phyloP scores from a whole-genome alignment of 2,888 invertebrate genomes.

The Lordiphosa andalusiaca region DNA sequence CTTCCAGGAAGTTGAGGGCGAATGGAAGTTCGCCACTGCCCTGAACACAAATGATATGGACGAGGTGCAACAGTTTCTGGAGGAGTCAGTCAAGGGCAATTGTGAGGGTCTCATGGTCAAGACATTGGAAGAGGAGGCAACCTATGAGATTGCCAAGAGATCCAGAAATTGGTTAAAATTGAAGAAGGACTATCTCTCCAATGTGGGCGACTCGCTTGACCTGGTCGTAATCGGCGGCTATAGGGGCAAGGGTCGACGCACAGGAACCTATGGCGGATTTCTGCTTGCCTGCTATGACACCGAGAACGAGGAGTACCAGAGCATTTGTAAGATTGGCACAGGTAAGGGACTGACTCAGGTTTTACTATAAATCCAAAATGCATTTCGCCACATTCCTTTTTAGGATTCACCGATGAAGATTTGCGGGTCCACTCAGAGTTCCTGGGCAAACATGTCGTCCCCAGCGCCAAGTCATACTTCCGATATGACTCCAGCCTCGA shows the following conservation, averaged over 20 bases:
- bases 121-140: slow-evolving; percentile 90
- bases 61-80: slow-evolving; percentile 95
- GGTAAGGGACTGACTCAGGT: slow-evolving; percentile 47
- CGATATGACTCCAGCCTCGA: slow-evolving; percentile 86
- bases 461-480: slow-evolving; percentile 89
- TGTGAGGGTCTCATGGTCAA: slow-evolving; percentile 99
- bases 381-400: slow-evolving; percentile 66
- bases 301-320: slow-evolving; percentile 94
- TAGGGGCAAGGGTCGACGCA: slow-evolving; percentile 94
- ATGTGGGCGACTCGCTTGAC: slow-evolving; percentile 97
- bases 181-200: slow-evolving; percentile 98
- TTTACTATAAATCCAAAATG: not conserved
- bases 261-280: slow-evolving; percentile 96
- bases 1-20: slow-evolving; percentile 87
- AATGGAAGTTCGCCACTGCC: slow-evolving; percentile 93
- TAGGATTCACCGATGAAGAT: slow-evolving; percentile 96
- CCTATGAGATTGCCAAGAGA: slow-evolving; percentile 98
- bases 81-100: slow-evolving; percentile 96
- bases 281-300: slow-evolving; percentile 95
- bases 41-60: slow-evolving; percentile 92
- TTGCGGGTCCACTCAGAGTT: slow-evolving; percentile 88
- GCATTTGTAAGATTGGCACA: slow-evolving; percentile 89
- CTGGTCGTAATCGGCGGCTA: slow-evolving; percentile 97
- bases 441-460: slow-evolving; percentile 88
- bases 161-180: slow-evolving; percentile 97